Conservation (phyloP, 2,888 invertebrate species). For the Auanema freiburgensis region DNA sequence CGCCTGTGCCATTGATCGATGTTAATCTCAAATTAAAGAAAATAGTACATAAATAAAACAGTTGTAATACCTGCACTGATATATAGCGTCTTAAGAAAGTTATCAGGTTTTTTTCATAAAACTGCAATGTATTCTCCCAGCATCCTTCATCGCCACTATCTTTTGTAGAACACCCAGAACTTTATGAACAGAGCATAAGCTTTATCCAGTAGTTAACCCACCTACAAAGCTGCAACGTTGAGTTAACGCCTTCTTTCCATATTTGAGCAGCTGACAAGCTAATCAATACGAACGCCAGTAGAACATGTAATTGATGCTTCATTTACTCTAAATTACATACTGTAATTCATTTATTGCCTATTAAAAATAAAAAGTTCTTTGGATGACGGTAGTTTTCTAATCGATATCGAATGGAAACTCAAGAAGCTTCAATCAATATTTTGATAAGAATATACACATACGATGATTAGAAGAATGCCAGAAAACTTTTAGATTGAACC, state of each 20-base stretch:
- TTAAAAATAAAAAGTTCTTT: too few relatives aligned
- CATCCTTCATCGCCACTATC: constrained; percentile 29
- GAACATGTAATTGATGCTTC: too few relatives aligned
- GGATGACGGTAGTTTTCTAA: too few relatives aligned
- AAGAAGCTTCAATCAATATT: too few relatives aligned
- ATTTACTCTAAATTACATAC: too few relatives aligned
- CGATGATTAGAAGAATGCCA: too few relatives aligned
- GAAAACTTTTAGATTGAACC: too few relatives aligned
- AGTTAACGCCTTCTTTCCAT: constrained; percentile 54
- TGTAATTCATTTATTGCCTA: too few relatives aligned
- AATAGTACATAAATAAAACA: neutral
- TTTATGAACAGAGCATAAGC: constrained; percentile 17
- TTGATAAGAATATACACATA: too few relatives aligned
- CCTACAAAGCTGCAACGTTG: constrained; percentile 41
- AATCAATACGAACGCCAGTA: too few relatives aligned
- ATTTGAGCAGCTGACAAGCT: constrained; percentile 27
- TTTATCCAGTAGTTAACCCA: constrained; percentile 21
- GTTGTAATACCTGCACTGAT: constrained; percentile 38
- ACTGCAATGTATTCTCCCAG: constrained; percentile 48
- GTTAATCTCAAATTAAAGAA: constrained; percentile 27
- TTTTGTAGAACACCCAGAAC: constrained; percentile 35
- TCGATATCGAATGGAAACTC: too few relatives aligned
- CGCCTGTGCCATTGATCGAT: constrained; percentile 55
- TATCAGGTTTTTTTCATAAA: constrained; percentile 46
- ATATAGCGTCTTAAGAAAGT: constrained; percentile 53